Base-by-base conservation (phyloP, 2,888 invertebrate species). In the Lasioglossum malachurum region DNA sequence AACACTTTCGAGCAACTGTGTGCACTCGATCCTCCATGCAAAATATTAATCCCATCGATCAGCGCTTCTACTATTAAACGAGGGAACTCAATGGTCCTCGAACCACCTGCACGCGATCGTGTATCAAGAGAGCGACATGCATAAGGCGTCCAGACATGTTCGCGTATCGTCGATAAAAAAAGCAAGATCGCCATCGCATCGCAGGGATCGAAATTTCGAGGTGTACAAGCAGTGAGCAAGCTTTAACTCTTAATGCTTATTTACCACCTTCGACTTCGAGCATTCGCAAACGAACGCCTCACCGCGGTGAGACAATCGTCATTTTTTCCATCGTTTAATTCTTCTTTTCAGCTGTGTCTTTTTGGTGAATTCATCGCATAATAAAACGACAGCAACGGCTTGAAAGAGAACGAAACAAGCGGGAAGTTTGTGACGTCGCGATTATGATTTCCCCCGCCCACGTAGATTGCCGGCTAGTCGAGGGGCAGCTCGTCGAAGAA, bases 381-480 rank as follows among this genome's bases (percentile, higher is more conserved):
- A 44, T 44, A n/a, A n/a, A 57, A 27, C 12, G 10, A n/a, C 4
- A n/a, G 57, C n/a, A n/a, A n/a, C n/a, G 12, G 4, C 12, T 57
- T 12, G 57, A 57, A n/a, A 57, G 57, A 57, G 57, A n/a, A n/a
- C n/a, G n/a, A n/a, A 12, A n/a, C n/a, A 27, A n/a, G 57, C 57
- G n/a, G n/a, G 57, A 57, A 57, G 57, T 57, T 57, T 35, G 64
- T 19, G 35, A 35, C 74, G 72, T 44, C 44, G 57, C 12, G 60
- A 80, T 90, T 88, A 72, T 76, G 75, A 80, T 89, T 74, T 82
- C 82, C 79, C 53, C 82, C 75, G 78, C 82, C 84, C 75, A 76
- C 82, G 75, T 82, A 83, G 83, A 82, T 85, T 74, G 64, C n/a
- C 46, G 71, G 4, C 35, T 74, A 72, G 27, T 16, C 23, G 8